Conservation (phyloP, 2,888 invertebrate genomes). For the Agrotis exclamationis region DNA sequence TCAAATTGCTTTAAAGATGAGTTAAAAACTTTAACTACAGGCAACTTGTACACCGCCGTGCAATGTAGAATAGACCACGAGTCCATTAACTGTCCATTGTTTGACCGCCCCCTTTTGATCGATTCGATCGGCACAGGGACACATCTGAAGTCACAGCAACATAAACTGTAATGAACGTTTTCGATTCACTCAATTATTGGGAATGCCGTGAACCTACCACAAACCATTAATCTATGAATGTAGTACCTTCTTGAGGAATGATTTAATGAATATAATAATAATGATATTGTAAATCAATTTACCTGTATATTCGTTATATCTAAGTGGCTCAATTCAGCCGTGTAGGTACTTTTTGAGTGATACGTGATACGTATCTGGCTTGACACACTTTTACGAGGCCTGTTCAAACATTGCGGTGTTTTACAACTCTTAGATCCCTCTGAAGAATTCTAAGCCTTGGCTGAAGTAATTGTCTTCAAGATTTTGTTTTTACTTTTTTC, state of each 20-base stretch:
- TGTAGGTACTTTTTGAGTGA: conserved; percentile 67
- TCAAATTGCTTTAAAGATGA: background rate
- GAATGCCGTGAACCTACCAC: background rate
- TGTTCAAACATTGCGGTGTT: conserved; percentile 55
- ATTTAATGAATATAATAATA: background rate
- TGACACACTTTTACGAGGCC: conserved; percentile 60
- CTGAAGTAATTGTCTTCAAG: conserved; percentile 16
- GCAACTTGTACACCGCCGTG: background rate
- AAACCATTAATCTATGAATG: background rate
- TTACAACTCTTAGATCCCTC: conserved; percentile 39
- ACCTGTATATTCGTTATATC: background rate
- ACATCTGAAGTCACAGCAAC: conserved; percentile 14
- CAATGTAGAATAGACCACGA: conserved; percentile 1
- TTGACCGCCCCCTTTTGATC: conserved; percentile 23
- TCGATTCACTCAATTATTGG: conserved; percentile 9
- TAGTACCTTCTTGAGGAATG: background rate
- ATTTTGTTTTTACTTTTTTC: conserved; percentile 16
- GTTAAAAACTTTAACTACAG: conserved; percentile 9
- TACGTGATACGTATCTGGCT: conserved; percentile 62
- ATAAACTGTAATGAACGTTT: conserved; percentile 2
- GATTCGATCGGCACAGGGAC: conserved; percentile 36
- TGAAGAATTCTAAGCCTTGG: conserved; percentile 32
- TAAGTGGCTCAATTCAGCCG: conserved; percentile 27
- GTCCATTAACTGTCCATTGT: conserved; percentile 39
- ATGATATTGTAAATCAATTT: conserved; percentile 5